Percentiles rank a stretch among this genome's conserved stretches.
Evolutionary conservation across 2,797 vertebrate genomes (phyloP).

Genomic region (Peromyscus attwateri): DNA sequence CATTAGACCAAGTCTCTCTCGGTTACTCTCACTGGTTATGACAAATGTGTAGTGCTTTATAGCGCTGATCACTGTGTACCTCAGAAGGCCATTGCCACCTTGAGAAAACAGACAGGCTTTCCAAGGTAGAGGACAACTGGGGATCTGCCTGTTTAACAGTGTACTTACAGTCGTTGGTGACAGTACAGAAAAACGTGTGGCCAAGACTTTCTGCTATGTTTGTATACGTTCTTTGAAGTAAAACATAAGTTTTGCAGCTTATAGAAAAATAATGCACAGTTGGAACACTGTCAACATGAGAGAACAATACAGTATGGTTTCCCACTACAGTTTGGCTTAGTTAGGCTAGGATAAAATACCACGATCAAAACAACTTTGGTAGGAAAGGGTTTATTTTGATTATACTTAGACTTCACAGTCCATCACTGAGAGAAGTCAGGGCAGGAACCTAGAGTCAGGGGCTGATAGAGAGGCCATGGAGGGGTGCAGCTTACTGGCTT

Average conservation of each 20-base stretch:
- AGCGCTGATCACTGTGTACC: not conserved
- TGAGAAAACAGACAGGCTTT: not conserved
- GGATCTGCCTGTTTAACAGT: not conserved
- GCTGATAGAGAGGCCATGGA: not conserved
- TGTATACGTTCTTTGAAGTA: constrained; percentile 30
- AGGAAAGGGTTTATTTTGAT: not conserved
- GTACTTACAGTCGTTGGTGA: not conserved
- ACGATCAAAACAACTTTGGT: not conserved
- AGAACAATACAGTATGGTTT: not conserved
- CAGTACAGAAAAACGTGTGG: not conserved
- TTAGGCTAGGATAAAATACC: not conserved
- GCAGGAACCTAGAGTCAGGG: not conserved
- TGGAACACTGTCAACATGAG: not conserved
- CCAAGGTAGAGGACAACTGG: not conserved
- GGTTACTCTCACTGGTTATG: not conserved
- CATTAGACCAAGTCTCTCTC: not conserved
- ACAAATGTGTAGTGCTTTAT: not conserved
- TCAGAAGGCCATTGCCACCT: not conserved
- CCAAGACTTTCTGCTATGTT: not conserved
- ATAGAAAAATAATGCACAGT: not conserved
- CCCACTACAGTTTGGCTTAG: not conserved
- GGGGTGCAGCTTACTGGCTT: not conserved
- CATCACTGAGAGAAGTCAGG: not conserved
- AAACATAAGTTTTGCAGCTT: not conserved
- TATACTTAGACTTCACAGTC: not conserved